Conservation (phyloP, 2,113 vertebrate species). For the human (Homo sapiens) region GRCh38 chr7:81874501-81875000, state of each 20-base stretch:
- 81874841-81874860: background rate
- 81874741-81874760: background rate
- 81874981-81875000: background rate
- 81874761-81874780: background rate
- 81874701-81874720: background rate
- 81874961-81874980: background rate
- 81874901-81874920: background rate
- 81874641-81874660: background rate
- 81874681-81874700: background rate
- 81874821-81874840: background rate
- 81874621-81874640: background rate
- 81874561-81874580: background rate
- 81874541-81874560: background rate
- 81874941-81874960: background rate
- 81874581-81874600: background rate
- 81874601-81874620: background rate
- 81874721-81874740: background rate
- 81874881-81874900: background rate
- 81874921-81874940: background rate
- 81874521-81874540: background rate
- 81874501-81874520: background rate
- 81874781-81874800: background rate
- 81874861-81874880: background rate
- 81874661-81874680: background rate
- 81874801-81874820: background rate